Percentiles rank a stretch among this genome's conserved stretches.
Conservation (phyloP, 2,797 vertebrate species). For the Periparus ater region DNA sequence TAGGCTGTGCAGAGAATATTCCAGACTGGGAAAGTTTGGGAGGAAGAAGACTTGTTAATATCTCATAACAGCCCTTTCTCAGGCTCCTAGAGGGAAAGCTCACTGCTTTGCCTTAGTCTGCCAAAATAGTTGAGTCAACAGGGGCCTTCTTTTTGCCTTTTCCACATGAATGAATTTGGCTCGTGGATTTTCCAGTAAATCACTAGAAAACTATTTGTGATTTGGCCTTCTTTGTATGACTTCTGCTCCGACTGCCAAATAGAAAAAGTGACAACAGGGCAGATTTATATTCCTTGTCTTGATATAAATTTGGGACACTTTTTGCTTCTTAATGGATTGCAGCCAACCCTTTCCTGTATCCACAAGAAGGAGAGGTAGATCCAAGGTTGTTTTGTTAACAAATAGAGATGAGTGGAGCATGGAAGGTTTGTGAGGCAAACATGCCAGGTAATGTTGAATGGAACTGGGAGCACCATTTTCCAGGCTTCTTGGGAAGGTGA, state of each 20-base stretch:
- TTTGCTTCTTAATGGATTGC: background rate
- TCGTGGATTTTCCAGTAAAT: slow-evolving; percentile 27
- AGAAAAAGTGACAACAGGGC: slow-evolving; percentile 14
- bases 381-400: background rate
- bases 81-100: background rate
- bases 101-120: background rate
- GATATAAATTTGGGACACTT: background rate
- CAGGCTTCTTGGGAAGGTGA: background rate
- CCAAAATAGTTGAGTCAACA: background rate
- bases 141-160: background rate
- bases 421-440: background rate
- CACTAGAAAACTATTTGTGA: slow-evolving; percentile 32
- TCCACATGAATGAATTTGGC: slow-evolving; percentile 9
- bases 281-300: background rate
- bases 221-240: slow-evolving; percentile 4
- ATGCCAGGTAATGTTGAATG: background rate
- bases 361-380: background rate
- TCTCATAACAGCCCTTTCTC: background rate
- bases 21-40: background rate
- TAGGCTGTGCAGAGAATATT: background rate
- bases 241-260: background rate
- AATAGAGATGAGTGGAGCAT: background rate
- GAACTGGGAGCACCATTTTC: background rate
- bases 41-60: background rate
- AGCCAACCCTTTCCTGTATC: background rate